These are phyloP conservation scores for Notechis scutatus DNA, from an alignment of 2,113 vertebrate species.

Conservation along the genomic window DNA sequence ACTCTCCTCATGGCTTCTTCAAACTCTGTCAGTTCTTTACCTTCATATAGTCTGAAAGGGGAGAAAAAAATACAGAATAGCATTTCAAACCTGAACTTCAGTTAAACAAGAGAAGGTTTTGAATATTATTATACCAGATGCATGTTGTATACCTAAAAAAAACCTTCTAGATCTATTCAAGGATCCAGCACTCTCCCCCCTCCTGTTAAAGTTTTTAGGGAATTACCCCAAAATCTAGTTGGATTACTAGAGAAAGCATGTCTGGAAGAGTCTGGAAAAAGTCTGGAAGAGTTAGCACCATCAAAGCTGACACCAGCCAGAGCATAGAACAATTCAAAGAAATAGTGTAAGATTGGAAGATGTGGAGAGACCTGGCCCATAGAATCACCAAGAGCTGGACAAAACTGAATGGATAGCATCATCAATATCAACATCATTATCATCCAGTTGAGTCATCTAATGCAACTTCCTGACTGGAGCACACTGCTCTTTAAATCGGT, in stretches of 20 bases:
- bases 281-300: neutral
- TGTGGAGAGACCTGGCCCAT: neutral
- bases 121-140: neutral
- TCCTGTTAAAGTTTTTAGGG: conserved; percentile 24
- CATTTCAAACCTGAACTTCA: neutral
- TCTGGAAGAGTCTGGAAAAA: neutral
- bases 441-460: neutral
- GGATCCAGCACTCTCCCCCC: neutral
- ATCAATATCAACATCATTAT: neutral
- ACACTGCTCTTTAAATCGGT: neutral
- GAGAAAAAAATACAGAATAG: conserved; percentile 28
- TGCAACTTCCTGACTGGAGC: neutral
- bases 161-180: neutral
- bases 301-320: neutral
- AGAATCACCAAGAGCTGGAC: neutral
- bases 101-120: neutral
- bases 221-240: neutral
- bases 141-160: neutral
- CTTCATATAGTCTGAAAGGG: conserved; percentile 86
- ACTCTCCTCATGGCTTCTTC: conserved; percentile 91
- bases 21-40: conserved; percentile 93
- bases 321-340: neutral
- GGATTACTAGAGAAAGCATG: neutral
- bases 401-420: neutral
- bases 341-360: neutral